Conservation (phyloP, 2,797 vertebrate genomes). For the Aselliscus stoliczkanus region DNA sequence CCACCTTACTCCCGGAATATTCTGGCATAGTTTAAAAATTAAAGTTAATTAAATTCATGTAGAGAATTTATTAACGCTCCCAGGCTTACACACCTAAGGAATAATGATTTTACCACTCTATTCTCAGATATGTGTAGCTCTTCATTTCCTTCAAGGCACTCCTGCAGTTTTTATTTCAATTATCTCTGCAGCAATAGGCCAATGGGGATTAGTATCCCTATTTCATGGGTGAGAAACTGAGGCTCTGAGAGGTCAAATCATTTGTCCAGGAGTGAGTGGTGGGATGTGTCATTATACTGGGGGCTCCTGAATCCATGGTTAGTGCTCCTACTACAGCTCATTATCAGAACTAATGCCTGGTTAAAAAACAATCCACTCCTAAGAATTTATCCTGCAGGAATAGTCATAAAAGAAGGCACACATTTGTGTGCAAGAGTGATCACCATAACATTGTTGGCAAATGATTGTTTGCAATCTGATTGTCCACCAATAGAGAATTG, state of each 20-base stretch:
- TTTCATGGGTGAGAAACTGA: neutral
- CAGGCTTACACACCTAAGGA: neutral
- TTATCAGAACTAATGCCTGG: neutral
- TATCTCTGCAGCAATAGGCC: neutral
- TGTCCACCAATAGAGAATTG: neutral
- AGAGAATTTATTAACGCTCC: neutral
- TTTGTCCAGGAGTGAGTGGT: neutral
- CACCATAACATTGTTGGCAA: neutral
- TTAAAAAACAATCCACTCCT: neutral
- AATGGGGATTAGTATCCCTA: neutral
- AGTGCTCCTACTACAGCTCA: neutral
- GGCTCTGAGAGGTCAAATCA: neutral
- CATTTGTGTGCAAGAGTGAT: neutral
- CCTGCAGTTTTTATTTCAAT: neutral
- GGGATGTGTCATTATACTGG: neutral
- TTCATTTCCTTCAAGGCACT: neutral
- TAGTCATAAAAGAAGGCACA: neutral
- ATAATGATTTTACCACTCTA: neutral
- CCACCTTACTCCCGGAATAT: neutral
- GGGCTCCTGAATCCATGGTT: neutral
- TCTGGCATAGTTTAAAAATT: slow-evolving; percentile 17
- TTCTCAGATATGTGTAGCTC: neutral
- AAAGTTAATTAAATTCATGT: slow-evolving; percentile 44
- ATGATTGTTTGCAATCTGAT: neutral
- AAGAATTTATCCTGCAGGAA: neutral